Evolutionary conservation across 2,888 invertebrate genomes (phyloP), one percentile per base, ranked within the genome.

Genomic region (Microdon myrmicae): DNA sequence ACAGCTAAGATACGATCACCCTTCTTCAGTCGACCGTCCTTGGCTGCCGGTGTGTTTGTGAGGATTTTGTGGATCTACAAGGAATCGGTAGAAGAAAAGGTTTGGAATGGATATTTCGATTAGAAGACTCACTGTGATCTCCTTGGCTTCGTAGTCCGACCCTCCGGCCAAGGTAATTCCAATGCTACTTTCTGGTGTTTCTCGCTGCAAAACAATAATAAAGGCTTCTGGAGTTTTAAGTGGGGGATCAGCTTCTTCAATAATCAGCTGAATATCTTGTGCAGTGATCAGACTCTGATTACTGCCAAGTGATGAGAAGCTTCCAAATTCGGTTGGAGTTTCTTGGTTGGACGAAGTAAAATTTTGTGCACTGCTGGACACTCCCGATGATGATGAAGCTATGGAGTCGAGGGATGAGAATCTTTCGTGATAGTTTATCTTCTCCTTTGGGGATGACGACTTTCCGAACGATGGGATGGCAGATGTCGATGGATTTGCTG

Each of bases 101-200:
- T 25, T n/a, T 43, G 35, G 1, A n/a, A 4, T 4, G 8, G n/a
- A 6, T 10, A 20, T n/a, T 14, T 32, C 10, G 4, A 23, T 23
- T 45, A 67, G 2, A 6, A n/a, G 9, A 81, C 86, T 82, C 79
- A 92, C 93, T 73, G 92, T 93, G 68, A 94, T 92, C 79, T 93
- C 92, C 82, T 93, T 94, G 72, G 90, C 88, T 83, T 94, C 94
- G 76, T 93, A 94, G 77, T 95, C 94, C 10, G 88, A 87, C 41
- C 94, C 94, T 54, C 94, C 94, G 41, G 93, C 92, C 70, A 95
- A 81, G 31, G 92, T 92, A 58, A 94, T 89, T 29, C 94, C 94
- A 56, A 94, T 88, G 73, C 90, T 91, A 13, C 90, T 87, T 32
- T 86, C 85, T 2, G 85, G 82, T 67, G 84, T 83, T 72, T 89